A percentile compares a stretch with the other conserved stretches of the same genome.
phyloP scores from a whole-genome alignment of 1,140 invertebrate species.

The Thaumetopoea pityocampa region DNA sequence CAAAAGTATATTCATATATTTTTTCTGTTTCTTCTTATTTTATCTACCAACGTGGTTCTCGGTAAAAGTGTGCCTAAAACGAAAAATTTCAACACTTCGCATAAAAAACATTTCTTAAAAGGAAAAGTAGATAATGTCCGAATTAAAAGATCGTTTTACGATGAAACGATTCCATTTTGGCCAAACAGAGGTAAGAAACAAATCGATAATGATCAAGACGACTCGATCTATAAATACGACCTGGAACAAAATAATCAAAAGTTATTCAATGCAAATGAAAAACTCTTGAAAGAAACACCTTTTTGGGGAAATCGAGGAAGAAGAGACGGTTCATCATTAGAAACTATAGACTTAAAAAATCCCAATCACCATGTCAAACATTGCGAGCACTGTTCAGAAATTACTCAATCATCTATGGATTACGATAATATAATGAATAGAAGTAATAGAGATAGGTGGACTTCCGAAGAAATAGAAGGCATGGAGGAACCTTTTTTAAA shows the following conservation, averaged over 20 bases:
- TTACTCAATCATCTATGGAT: background rate
- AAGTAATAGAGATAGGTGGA: conserved; percentile 31
- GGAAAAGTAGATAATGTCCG: conserved; percentile 31
- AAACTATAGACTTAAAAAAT: conserved; percentile 26
- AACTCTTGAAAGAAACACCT: conserved; percentile 34
- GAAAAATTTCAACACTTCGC: conserved; percentile 27
- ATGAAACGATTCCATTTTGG: conserved; percentile 32
- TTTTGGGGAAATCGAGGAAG: conserved; percentile 58
- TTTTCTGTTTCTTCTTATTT: conserved; percentile 32
- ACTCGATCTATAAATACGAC: conserved; percentile 1
- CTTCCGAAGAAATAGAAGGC: conserved; percentile 5
- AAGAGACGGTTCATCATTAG: conserved; percentile 39
- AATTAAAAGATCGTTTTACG: conserved; percentile 36
- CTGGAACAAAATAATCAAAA: conserved; percentile 13
- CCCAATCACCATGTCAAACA: conserved; percentile 14
- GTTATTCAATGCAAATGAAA: conserved; percentile 17
- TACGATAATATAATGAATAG: conserved; percentile 23
- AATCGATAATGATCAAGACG: conserved; percentile 9
- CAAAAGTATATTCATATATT: conserved; percentile 30
- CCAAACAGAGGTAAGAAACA: conserved; percentile 26
- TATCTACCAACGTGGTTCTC: conserved; percentile 35
- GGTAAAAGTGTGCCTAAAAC: conserved; percentile 40
- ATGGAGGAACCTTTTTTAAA: conserved; percentile 25
- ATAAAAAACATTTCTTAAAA: conserved; percentile 29
- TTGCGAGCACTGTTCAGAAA: conserved; percentile 23